Evolutionary conservation across 1,140 invertebrate genomes (phyloP), one percentile per base, ranked within the genome.

Genomic region (Varroa destructor): DNA sequence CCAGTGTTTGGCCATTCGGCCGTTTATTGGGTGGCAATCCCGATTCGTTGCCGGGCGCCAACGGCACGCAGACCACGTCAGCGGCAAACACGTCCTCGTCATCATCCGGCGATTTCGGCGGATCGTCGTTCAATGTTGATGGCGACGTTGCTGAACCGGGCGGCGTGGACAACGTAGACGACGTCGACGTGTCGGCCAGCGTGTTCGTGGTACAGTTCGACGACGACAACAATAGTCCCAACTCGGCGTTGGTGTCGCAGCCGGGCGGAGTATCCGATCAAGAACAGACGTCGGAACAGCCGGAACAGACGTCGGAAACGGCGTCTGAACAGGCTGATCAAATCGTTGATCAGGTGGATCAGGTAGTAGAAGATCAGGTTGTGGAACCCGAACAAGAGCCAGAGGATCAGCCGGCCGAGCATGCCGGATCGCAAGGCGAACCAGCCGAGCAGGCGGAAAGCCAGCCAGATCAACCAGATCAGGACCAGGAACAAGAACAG

Each of bases 201-300:
- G 61, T 67, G 61, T 67, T 67, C 61, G 61, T 67, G 46, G 61
- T 67, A 40, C 61, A 67, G 46, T 67, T 67, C 46, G 61, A 67
- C 61, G 61, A 67, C 46, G 61, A 67, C 46, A 67, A 67, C 61
- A 67, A 67, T 67, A 67, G 61, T 67, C 61, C 61, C 40, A 67
- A 67, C 61, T 67, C 61, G 40, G 61, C 61, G 40, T 43, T 67
- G 46, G 61, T 67, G 40, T 67, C 61, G 61, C 40, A 40, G 12
- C 61, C 40, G 61, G 40, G 46, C 40, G 61, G 40, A 40, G 61
- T 46, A 40, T 40, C 46, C 37, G 61, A 67, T 67, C 61, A 67
- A 40, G 61, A 67, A 12, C 46, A 40, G 61, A 51, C 46, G 40
- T 67, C 61, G 61, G 40, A 25, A 67, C 61, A 67, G 46, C 61